These are phyloP conservation scores for Eptatretus atami DNA, from an alignment of 2,797 vertebrate species.

Conservation along the genomic window DNA sequence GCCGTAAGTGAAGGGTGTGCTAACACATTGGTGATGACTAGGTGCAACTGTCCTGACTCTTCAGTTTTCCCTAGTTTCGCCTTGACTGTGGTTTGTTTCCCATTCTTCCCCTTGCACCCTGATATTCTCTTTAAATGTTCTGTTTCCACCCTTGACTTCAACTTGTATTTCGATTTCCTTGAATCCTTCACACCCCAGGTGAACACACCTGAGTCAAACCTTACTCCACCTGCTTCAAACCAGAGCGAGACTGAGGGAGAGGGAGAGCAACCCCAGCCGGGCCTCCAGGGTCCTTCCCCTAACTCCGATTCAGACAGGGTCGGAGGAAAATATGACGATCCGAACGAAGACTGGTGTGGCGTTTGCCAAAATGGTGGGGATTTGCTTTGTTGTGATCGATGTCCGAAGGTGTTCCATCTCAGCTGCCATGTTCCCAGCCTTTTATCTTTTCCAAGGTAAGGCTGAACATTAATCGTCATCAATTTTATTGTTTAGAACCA, in stretches of 20 bases:
- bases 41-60: too few species aligned
- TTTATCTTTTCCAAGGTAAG: slow-evolving; percentile 44
- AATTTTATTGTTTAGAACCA: not conserved
- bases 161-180: too few species aligned
- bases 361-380: slow-evolving; percentile 91
- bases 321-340: slow-evolving; percentile 52
- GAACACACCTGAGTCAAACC: not conserved
- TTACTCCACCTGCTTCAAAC: not conserved
- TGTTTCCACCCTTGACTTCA: too few species aligned
- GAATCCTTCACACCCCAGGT: too few species aligned
- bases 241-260: not conserved
- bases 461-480: not conserved
- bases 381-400: slow-evolving; percentile 75
- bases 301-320: slow-evolving; percentile 8
- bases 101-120: too few species aligned
- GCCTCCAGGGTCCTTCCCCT: too few species aligned
- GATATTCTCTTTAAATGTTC: too few species aligned
- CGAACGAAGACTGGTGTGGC: slow-evolving; percentile 95
- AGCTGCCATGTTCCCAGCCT: slow-evolving; percentile 86
- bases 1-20: too few species aligned
- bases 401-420: slow-evolving; percentile 95
- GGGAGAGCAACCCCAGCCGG: not conserved
- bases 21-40: too few species aligned
- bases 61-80: too few species aligned
- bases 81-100: too few species aligned